Evolutionary conservation across 1,140 invertebrate species (phyloP).

Genomic region (Polypedilum vanderplanki): DNA sequence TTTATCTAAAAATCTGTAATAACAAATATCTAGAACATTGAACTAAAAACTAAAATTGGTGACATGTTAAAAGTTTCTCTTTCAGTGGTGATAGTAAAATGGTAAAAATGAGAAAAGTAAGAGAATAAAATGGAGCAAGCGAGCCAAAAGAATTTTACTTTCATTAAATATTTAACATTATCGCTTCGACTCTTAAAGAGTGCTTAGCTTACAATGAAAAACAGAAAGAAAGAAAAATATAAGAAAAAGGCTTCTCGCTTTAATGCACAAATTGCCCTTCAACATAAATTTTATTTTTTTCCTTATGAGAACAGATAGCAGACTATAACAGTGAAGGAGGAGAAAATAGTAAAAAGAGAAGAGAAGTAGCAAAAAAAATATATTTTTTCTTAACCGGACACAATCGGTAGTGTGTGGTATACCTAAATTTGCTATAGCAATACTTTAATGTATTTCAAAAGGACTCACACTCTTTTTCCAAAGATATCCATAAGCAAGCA

Average conservation of each 20-base stretch:
- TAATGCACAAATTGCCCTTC: slow-evolving; percentile 14
- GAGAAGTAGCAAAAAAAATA: neutral
- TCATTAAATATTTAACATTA: neutral
- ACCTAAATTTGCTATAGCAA: neutral
- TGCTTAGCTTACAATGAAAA: neutral
- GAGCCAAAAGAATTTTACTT: neutral
- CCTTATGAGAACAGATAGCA: neutral
- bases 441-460: neutral
- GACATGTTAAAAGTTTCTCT: too few species aligned
- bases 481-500: neutral
- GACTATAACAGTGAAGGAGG: neutral
- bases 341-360: neutral
- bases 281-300: slow-evolving; percentile 20
- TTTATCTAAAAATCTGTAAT: too few species aligned
- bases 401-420: slow-evolving; percentile 10
- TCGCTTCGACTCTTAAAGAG: neutral
- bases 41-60: too few species aligned
- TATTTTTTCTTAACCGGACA: neutral
- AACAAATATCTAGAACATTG: too few species aligned
- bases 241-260: neutral
- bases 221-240: neutral
- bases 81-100: too few species aligned
- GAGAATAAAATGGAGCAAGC: too few species aligned
- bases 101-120: too few species aligned
- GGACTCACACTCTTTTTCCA: neutral